phyloP scores from a whole-genome alignment of 2,888 invertebrate genomes.

The Cephus pulcher region DNA sequence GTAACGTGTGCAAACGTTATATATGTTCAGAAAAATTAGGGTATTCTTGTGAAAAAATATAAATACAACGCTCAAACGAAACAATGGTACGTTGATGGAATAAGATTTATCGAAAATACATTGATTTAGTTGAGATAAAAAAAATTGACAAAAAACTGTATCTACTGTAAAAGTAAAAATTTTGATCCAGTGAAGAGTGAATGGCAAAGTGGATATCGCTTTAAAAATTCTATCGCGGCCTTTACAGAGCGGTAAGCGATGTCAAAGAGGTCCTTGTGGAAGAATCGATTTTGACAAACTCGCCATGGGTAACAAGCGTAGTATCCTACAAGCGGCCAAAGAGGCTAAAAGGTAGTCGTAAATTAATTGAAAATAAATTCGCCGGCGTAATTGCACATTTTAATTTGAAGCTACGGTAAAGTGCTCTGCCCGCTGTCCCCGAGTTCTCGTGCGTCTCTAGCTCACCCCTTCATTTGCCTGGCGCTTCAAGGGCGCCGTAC shows the following conservation, averaged over 20 bases:
- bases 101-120: background rate
- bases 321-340: background rate
- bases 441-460: slow-evolving; percentile 6
- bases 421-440: slow-evolving; percentile 5
- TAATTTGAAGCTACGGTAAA: slow-evolving; percentile 48
- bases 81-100: background rate
- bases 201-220: background rate
- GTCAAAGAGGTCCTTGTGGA: background rate
- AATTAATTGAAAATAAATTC: slow-evolving; percentile 59
- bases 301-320: background rate
- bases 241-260: background rate
- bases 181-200: too few relatives aligned
- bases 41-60: background rate
- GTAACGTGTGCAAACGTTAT: background rate
- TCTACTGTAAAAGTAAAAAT: too few relatives aligned
- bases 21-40: background rate
- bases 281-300: background rate
- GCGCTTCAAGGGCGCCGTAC: slow-evolving; percentile 37
- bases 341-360: slow-evolving; percentile 43
- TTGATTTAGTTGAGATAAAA: background rate
- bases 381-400: slow-evolving; percentile 50
- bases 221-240: background rate
- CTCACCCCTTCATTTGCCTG: slow-evolving; percentile 26
- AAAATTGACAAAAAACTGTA: background rate
- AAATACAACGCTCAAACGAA: background rate